phyloP scores from a whole-genome alignment of 2,797 vertebrate species.

The Carcharodon carcharias region DNA sequence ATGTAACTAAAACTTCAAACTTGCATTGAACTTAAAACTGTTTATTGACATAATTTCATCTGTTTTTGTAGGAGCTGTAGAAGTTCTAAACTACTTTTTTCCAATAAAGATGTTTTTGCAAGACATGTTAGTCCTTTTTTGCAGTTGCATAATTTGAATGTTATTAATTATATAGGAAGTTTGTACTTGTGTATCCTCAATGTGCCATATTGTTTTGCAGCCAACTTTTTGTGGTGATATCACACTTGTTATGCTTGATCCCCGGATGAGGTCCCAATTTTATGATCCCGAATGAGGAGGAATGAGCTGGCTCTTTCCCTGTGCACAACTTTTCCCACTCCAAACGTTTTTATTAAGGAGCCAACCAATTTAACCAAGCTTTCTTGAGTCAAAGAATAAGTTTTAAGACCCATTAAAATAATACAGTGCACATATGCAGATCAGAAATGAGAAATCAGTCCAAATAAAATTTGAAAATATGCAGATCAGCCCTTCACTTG shows the following conservation, averaged over 20 bases:
- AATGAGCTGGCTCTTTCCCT: no score
- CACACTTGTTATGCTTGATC: background rate
- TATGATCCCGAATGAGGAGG: no score
- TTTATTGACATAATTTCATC: background rate
- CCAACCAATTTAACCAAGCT: no score
- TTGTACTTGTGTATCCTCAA: background rate
- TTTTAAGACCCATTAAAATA: no score
- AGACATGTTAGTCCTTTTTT: background rate
- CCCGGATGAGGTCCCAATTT: no score
- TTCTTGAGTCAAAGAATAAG: no score
- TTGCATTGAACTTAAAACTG: background rate
- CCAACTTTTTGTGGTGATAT: background rate
- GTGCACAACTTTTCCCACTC: no score
- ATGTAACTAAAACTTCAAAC: background rate
- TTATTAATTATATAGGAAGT: background rate
- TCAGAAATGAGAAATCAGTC: no score
- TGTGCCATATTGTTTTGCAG: background rate
- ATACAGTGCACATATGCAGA: no score
- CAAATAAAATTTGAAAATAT: no score
- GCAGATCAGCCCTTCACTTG: no score
- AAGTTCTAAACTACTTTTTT: slow-evolving; percentile 6
- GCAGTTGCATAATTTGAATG: background rate
- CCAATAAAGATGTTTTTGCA: slow-evolving; percentile 15
- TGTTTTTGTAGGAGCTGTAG: background rate
- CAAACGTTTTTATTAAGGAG: no score